Evolutionary conservation across 2,797 vertebrate species (phyloP).

Genomic region (Propithecus deckenii): DNA sequence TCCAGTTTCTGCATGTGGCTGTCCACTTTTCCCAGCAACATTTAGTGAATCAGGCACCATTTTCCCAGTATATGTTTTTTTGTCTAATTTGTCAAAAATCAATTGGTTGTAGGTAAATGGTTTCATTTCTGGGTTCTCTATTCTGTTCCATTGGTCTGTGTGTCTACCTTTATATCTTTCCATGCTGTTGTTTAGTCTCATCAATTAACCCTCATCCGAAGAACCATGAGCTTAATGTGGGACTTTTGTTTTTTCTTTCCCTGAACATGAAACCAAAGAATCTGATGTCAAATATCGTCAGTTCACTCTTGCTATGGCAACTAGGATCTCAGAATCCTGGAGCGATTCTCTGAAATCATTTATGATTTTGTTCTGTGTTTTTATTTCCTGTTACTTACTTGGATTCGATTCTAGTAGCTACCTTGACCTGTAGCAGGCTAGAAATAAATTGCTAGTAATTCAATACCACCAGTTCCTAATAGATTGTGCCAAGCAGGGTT

Average conservation of each 20-base stretch:
- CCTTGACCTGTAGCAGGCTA: background rate
- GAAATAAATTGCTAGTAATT: background rate
- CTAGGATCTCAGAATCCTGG: background rate
- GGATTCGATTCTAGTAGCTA: background rate
- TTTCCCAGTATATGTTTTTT: background rate
- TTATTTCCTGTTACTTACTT: background rate
- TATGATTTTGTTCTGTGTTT: background rate
- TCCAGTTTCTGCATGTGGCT: background rate
- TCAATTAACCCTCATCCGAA: background rate
- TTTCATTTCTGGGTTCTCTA: background rate
- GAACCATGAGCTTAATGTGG: background rate
- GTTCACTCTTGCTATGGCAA: background rate
- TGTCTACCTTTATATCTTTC: background rate
- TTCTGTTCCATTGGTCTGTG: background rate
- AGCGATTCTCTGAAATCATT: background rate
- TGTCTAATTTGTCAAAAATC: background rate
- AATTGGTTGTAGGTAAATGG: background rate
- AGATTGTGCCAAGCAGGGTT: background rate
- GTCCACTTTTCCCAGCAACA: background rate
- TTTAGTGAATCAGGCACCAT: background rate
- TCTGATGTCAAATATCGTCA: background rate
- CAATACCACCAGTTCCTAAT: background rate
- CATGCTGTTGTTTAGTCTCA: background rate
- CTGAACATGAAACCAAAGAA: background rate
- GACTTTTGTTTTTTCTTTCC: background rate